Conservation (phyloP, 2,888 invertebrate genomes). For the Dermolepida albohirtum region DNA sequence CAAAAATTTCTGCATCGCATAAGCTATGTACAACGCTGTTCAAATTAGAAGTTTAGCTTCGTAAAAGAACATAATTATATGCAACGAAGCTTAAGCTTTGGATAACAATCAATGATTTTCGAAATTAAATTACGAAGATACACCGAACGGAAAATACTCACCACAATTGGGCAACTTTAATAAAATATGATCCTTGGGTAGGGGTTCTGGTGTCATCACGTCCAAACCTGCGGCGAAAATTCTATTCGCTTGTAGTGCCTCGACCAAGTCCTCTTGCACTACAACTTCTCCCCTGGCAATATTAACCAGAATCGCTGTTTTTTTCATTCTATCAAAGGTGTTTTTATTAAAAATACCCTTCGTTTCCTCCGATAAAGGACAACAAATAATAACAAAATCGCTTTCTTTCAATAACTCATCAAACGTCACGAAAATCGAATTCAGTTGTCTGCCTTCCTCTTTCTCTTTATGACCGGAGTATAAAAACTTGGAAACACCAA, state of each 20-base stretch:
- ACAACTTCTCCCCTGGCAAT: slow-evolving; percentile 81
- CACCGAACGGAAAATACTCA: slow-evolving; percentile 65
- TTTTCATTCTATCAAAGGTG: slow-evolving; percentile 81
- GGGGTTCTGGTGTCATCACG: slow-evolving; percentile 91
- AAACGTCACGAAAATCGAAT: slow-evolving; percentile 71
- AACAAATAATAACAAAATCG: slow-evolving; percentile 80
- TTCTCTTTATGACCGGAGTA: slow-evolving; percentile 82
- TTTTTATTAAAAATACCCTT: slow-evolving; percentile 75
- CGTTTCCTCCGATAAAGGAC: slow-evolving; percentile 78
- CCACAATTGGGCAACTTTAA: slow-evolving; percentile 84
- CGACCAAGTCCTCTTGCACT: slow-evolving; percentile 84
- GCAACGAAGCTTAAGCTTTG: too few relatives aligned
- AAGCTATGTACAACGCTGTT: too few relatives aligned
- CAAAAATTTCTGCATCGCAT: too few relatives aligned
- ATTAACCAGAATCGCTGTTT: slow-evolving; percentile 81
- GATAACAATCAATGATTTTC: too few relatives aligned
- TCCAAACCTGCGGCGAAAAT: slow-evolving; percentile 93
- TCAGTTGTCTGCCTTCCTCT: slow-evolving; percentile 71
- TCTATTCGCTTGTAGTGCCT: slow-evolving; percentile 77
- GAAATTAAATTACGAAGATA: too few relatives aligned
- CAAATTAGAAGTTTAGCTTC: too few relatives aligned
- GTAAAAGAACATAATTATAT: too few relatives aligned
- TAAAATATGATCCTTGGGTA: slow-evolving; percentile 84
- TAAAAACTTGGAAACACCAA: slow-evolving; percentile 77
- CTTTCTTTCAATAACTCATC: slow-evolving; percentile 76